phyloP scores from a whole-genome alignment of 2,888 invertebrate species.

The Chrysomela aeneicollis region DNA sequence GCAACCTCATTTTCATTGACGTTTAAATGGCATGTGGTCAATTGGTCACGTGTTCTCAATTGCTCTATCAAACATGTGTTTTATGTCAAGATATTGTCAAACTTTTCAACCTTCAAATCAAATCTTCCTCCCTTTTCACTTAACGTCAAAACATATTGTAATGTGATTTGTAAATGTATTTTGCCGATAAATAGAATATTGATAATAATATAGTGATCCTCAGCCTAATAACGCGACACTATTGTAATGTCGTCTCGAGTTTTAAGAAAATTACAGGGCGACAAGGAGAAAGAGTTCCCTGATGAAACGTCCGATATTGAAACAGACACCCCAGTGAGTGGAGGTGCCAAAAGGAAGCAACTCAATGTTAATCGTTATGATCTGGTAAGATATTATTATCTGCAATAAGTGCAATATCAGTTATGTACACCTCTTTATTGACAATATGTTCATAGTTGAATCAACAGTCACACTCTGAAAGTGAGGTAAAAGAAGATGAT shows the following conservation, averaged over 20 bases:
- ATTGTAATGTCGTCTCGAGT: slow-evolving; percentile 70
- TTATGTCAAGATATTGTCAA: slow-evolving; percentile 1
- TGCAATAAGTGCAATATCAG: not conserved
- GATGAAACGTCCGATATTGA: slow-evolving; percentile 66
- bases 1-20: no score
- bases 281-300: slow-evolving; percentile 64
- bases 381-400: slow-evolving; percentile 65
- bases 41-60: no score
- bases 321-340: slow-evolving; percentile 63
- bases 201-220: slow-evolving; percentile 11
- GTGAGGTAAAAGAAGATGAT: slow-evolving; percentile 75
- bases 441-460: slow-evolving; percentile 64
- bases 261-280: slow-evolving; percentile 71
- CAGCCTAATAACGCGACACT: not conserved
- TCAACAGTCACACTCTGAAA: slow-evolving; percentile 72
- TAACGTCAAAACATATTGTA: no score
- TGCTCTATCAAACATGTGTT: slow-evolving; percentile 11
- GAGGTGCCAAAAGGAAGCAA: slow-evolving; percentile 66
- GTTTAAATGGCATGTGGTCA: no score
- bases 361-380: slow-evolving; percentile 74
- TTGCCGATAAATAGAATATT: slow-evolving; percentile 18
- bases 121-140: not conserved
- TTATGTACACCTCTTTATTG: slow-evolving; percentile 10
- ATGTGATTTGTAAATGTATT: not conserved
- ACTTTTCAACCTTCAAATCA: not conserved